Evolutionary conservation across 2,113 vertebrate genomes (phyloP), one percentile per base, ranked within the genome.

Genomic region (Chrysemys picta): DNA sequence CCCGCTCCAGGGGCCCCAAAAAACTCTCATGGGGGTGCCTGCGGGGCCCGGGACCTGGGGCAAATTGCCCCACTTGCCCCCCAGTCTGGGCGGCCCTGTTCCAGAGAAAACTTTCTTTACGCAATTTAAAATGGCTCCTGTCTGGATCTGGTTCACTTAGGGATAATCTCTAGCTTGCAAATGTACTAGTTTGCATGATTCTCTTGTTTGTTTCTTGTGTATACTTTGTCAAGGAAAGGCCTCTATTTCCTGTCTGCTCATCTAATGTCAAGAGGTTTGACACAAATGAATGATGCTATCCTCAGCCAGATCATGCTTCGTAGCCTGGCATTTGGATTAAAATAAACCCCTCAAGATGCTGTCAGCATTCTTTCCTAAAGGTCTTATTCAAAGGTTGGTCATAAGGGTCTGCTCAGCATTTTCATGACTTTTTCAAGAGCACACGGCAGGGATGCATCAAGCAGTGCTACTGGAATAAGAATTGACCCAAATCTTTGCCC

Each of bases 191-290:
- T 88, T 92, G 80, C 80, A 82, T 75, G 91, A 85, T 79, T 94
- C 78, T 89, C 82, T 56, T 85, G 25, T 83, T 87, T 94, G 59
- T 91, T 89, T 95, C 86, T 85, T 81, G 53, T 86, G 93, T 89
- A 79, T 29, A 5, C 86, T 96, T 95, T 10, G 82, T 85, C 95
- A 90, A 95, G 83, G 90, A 75, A 76, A 81, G 84, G 85, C 87
- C 90, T 88, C 79, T 95, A 93, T 94, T 96, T 95, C 96, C 85
- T 98, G 84, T 94, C 92, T 96, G 89, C 91, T 96, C 79, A 91
- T 85, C 82, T 89, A 52, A 83, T 56, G 54, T 38, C 85, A 91
- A 79, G 85, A 93, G 82, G 83, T 89, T 93, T 96, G 97, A 96
- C 90, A 94, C 35, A 89, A 95, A 84, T 0, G 79, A 97, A 49